phyloP scores from a whole-genome alignment of 1,140 invertebrate species.

The Chelonus insularis region DNA sequence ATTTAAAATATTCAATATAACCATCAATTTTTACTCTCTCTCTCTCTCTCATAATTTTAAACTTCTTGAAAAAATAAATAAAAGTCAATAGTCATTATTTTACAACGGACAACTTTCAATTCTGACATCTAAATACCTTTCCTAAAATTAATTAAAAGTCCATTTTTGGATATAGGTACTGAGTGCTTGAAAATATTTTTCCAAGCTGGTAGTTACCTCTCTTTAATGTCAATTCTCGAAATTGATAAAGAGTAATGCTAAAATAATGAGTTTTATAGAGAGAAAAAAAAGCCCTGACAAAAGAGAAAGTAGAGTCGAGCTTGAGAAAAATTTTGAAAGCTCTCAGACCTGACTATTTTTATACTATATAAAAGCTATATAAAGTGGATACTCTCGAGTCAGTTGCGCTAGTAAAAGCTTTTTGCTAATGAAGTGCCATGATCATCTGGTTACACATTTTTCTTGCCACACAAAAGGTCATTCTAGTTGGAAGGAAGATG shows the following conservation, averaged over 20 bases:
- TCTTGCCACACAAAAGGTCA: background rate
- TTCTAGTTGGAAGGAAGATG: background rate
- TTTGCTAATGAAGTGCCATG: slow-evolving; percentile 6
- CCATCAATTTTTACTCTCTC: too few relatives aligned
- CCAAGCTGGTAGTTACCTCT: too few relatives aligned
- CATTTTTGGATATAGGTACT: too few relatives aligned
- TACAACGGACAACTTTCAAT: too few relatives aligned
- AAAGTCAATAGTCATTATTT: too few relatives aligned
- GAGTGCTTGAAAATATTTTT: too few relatives aligned
- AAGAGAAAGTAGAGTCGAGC: background rate
- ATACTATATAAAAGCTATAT: background rate
- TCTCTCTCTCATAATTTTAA: too few relatives aligned
- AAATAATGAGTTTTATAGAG: background rate
- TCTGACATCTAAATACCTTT: too few relatives aligned
- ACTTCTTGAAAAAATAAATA: too few relatives aligned
- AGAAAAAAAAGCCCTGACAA: background rate
- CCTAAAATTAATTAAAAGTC: too few relatives aligned
- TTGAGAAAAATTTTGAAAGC: background rate
- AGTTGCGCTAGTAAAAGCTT: background rate
- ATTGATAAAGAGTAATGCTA: background rate
- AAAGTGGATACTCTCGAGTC: background rate
- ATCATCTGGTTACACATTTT: background rate
- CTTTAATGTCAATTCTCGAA: too few relatives aligned
- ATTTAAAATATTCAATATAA: too few relatives aligned
- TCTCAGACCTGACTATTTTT: background rate